Conservation (phyloP, 2,888 invertebrate genomes). For the Mermis nigrescens region DNA sequence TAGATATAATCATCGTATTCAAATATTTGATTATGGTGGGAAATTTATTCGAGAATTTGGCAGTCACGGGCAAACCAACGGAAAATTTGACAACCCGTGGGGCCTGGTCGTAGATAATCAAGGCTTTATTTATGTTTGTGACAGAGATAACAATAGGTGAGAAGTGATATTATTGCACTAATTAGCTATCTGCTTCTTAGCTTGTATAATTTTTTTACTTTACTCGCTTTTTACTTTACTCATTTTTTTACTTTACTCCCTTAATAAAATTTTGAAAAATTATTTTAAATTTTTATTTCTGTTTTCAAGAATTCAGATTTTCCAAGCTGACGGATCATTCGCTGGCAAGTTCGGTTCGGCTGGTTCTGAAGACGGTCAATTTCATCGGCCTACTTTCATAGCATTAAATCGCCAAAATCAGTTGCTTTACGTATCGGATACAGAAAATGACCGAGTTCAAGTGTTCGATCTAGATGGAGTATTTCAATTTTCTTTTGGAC, state of each 20-base stretch:
- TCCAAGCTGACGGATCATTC: constrained; percentile 88
- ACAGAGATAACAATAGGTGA: constrained; percentile 42
- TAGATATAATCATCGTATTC: constrained; percentile 72
- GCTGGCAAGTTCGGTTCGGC: constrained; percentile 86
- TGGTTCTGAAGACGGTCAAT: constrained; percentile 71
- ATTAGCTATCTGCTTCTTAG: neutral
- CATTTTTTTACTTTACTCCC: no score
- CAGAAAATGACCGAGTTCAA: constrained; percentile 89
- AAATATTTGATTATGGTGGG: constrained; percentile 46
- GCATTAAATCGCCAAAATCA: constrained; percentile 75
- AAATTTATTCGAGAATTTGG: constrained; percentile 58
- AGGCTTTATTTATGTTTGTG: constrained; percentile 94
- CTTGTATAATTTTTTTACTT: neutral
- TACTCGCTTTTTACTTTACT: no score
- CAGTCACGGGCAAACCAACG: constrained; percentile 71
- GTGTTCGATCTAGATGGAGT: constrained; percentile 45
- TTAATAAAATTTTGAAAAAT: neutral
- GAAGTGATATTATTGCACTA: neutral
- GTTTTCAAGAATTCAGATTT: constrained; percentile 90
- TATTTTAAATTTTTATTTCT: neutral
- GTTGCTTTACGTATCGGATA: constrained; percentile 84
- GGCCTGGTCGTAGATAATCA: constrained; percentile 84
- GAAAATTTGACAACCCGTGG: constrained; percentile 83
- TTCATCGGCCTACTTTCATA: constrained; percentile 93
- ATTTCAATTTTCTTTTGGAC: constrained; percentile 71